Evolutionary conservation across 2,888 invertebrate species (phyloP).

Genomic region (Ophion obscuratus): DNA sequence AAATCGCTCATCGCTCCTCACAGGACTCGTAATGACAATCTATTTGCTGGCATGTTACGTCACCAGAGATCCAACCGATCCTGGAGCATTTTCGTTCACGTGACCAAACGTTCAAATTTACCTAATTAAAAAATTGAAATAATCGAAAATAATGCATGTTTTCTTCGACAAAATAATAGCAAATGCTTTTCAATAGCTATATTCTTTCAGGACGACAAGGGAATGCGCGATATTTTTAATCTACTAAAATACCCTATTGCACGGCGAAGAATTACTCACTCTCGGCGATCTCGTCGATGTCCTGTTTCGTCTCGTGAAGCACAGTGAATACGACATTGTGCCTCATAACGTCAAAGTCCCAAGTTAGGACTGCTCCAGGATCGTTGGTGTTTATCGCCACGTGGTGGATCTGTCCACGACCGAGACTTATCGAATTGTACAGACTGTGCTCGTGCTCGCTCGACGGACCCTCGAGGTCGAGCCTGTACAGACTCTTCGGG

Average conservation of each 20-base stretch:
- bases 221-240: no score
- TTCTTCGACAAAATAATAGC: no score
- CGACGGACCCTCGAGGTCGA: conserved; percentile 83
- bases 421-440: conserved; percentile 89
- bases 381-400: conserved; percentile 92
- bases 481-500: conserved; percentile 92
- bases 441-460: conserved; percentile 88
- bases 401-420: conserved; percentile 90
- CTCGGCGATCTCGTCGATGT: conserved; percentile 34
- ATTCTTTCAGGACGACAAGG: no score
- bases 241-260: background rate
- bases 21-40: no score
- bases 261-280: conserved; percentile 33
- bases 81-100: no score
- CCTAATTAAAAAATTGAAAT: no score
- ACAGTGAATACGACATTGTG: conserved; percentile 95
- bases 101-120: no score
- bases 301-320: conserved; percentile 83
- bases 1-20: no score
- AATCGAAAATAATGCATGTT: no score
- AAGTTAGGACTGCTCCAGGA: conserved; percentile 95
- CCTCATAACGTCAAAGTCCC: conserved; percentile 98
- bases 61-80: no score
- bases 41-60: no score
- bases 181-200: no score